Base-by-base conservation (phyloP, 2,113 vertebrate genomes). In the Carassius carassius region DNA sequence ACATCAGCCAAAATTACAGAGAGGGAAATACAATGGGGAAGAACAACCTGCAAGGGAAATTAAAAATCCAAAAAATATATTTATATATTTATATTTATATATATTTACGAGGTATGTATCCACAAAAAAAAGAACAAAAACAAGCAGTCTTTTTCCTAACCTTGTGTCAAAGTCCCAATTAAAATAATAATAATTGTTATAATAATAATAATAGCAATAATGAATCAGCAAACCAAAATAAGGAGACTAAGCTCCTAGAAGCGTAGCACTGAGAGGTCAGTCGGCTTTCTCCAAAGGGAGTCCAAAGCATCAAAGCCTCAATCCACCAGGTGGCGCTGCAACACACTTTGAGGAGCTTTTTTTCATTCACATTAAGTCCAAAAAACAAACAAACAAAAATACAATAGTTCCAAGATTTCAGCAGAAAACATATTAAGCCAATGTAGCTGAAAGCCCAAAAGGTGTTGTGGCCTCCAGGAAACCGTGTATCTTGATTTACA, bases 41-140 rank as follows among this genome's bases (percentile, higher is more conserved):
- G 76, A 79, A 86, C 87, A 83, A 81, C 51, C 79, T 86, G 73
- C 70, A 63, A 56, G 54, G 81, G 85, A 79, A 92, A 93, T 92
- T 91, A 92, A 91, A 92, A 91, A 91, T 94, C 92, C 74, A 89
- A 94, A 95, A 95, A 94, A 95, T 92, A 91, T 92, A 93, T 95
- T 92, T 94, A 92, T 91, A 88, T 92, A 90, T 90, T 91, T 91
- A 92, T 92, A 91, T 89, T 90, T 91, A 92, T 94, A 93, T 93
- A 93, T 92, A 93, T 94, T 93, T 94, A 93, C 90, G 94, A 95
- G 94, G 94, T 94, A 95, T 94, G 91, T 93, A 89, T 94, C 88
- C 92, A 94, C 94, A 91, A 91, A 91, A 91, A 92, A 90, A 90
- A 90, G 87, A 86, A 90, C 91, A 85, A 91, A 93, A 92, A 90